Evolutionary conservation across 1,140 invertebrate genomes (phyloP).

Genomic region (Bombus picipes): DNA sequence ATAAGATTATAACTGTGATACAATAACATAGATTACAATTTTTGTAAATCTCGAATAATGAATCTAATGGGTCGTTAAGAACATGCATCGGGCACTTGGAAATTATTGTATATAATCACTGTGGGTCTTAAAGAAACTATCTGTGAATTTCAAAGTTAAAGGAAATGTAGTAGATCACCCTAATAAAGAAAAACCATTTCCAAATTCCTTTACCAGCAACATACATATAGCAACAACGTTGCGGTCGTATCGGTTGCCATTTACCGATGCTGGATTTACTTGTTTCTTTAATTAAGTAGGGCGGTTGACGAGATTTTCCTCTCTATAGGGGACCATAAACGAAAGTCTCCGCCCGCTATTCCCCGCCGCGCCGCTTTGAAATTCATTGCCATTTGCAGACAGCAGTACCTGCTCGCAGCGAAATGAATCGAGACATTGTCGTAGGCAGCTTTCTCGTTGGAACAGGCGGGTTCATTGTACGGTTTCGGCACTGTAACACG

Average conservation of each 20-base stretch:
- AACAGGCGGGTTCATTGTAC: conserved; percentile 51
- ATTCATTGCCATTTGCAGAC: conserved; percentile 44
- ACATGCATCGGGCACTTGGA: too few relatives aligned
- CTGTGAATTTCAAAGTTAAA: not conserved
- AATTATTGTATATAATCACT: too few relatives aligned
- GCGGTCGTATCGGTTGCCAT: not conserved
- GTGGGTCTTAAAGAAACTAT: not conserved
- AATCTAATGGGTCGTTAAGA: too few relatives aligned
- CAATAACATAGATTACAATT: too few relatives aligned
- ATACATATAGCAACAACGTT: not conserved
- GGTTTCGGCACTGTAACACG: conserved; percentile 57
- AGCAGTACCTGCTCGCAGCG: conserved; percentile 13
- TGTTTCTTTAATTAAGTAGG: conserved; percentile 11
- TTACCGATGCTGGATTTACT: conserved; percentile 5
- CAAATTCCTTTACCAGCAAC: not conserved
- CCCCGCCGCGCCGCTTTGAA: conserved; percentile 10
- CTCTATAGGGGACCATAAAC: conserved; percentile 6
- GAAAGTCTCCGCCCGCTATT: conserved; percentile 10
- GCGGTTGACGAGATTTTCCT: not conserved
- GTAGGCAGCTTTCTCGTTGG: conserved; percentile 58
- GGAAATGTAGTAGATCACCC: too few relatives aligned
- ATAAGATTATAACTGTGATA: too few relatives aligned
- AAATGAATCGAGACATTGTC: conserved; percentile 55
- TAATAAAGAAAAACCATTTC: too few relatives aligned
- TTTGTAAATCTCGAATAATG: too few relatives aligned